Evolutionary conservation across 1,140 invertebrate species (phyloP), one percentile per base, ranked within the genome.

Genomic region (Drosophila rufa): DNA sequence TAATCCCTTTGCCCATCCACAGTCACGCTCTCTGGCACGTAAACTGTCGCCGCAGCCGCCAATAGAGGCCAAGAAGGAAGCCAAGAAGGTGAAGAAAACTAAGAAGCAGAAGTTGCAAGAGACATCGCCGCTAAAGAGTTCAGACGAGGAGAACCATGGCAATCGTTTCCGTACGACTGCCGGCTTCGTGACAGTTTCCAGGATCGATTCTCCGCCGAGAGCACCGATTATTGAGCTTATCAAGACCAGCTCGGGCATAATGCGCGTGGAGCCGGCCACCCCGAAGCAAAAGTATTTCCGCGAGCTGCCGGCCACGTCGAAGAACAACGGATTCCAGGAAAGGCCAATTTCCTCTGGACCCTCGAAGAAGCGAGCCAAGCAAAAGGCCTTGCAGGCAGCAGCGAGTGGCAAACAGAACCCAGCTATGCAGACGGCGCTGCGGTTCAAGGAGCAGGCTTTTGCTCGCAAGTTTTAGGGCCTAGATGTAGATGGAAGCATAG

Each of bases 191-290:
- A 76, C 46, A 3, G 75, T 84, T 4, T 51, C 40, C 47, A 56
- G 8, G 36, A 42, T 42, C 4, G 55, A 43, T n/a, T 47, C 25
- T 9, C 47, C 19, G 19, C 57, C 15, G 9, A 46, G 43, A 47
- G 27, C 11, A 4, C 50, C 17, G 2, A 19, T 9, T 8, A 55
- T 79, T 57, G 56, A 70, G 45, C 50, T 60, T 9, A 64, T 87
- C 30, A 75, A 67, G 2, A 87, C 73, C 40, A 60, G 48, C 14
- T 82, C 83, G 22, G 86, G 91, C 12, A 68, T 75, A 9, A 58
- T 92, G 15, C 57, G 69, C 15, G 91, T 91, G 2, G 91, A 91
- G 75, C 87, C 87, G 2, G 33, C 55, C 7, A 90, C 91, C 4
- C 91, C 91, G 2, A 81, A 27, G 5, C 69, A 70, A 4, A 89